phyloP scores from a whole-genome alignment of 2,113 vertebrate genomes.

The Hucho hucho region DNA sequence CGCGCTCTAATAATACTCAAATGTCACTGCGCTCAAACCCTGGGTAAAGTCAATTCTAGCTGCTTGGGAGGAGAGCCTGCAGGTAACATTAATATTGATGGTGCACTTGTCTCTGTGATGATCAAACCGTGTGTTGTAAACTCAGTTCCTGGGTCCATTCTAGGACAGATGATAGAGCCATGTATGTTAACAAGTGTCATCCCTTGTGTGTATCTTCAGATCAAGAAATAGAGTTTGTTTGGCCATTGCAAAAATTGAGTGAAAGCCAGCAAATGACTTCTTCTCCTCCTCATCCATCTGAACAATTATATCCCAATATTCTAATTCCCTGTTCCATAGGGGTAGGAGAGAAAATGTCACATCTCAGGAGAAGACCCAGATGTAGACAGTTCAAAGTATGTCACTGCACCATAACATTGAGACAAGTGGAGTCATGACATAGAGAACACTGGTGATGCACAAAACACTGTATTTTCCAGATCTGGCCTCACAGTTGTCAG shows the following conservation, averaged over 20 bases:
- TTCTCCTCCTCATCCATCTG: conserved; percentile 16
- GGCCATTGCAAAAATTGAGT: neutral
- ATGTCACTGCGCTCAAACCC: conserved; percentile 10
- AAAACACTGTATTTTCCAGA: too few species aligned
- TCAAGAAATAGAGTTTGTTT: too few species aligned
- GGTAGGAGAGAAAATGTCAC: conserved; percentile 4
- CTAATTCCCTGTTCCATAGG: conserved; percentile 19
- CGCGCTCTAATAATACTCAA: conserved; percentile 10
- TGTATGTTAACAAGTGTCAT: too few species aligned
- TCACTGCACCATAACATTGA: too few species aligned
- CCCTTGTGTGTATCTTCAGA: too few species aligned
- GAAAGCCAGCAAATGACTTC: conserved; percentile 3
- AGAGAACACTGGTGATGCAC: too few species aligned
- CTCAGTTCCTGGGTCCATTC: neutral
- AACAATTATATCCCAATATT: conserved; percentile 24
- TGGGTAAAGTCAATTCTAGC: neutral
- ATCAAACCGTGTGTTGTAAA: neutral
- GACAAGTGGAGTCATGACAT: too few species aligned
- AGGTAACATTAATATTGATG: neutral
- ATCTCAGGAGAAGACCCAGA: too few species aligned
- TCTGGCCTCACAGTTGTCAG: too few species aligned
- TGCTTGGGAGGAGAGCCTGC: neutral
- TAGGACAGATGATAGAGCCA: neutral
- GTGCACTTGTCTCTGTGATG: neutral
- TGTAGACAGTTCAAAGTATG: too few species aligned